Percentiles rank a stretch among this genome's conserved stretches.
Conservation (phyloP, 2,888 invertebrate genomes). For the Dromius quadrimaculatus region DNA sequence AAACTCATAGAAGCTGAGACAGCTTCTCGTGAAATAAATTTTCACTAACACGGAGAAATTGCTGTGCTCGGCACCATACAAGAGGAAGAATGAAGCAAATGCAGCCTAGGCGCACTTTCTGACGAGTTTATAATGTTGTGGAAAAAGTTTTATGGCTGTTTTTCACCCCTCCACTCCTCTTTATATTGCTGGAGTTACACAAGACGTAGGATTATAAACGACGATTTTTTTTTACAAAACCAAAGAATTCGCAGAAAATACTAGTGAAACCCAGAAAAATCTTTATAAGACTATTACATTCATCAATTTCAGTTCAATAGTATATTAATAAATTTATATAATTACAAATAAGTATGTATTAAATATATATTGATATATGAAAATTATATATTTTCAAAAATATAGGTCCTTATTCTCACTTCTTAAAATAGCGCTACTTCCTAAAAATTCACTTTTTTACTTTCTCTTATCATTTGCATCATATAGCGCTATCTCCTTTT, state of each 20-base stretch:
- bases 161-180: neutral
- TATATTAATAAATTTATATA: no score
- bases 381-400: no score
- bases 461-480: no score
- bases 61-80: constrained; percentile 3
- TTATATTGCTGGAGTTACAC: neutral
- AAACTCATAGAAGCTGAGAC: constrained; percentile 26
- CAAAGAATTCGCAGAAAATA: constrained; percentile 2
- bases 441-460: no score
- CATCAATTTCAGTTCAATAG: no score
- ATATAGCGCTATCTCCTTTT: no score
- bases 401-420: no score
- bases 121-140: constrained; percentile 45
- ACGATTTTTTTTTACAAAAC: constrained; percentile 34
- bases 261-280: no score
- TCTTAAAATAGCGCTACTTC: no score
- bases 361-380: no score
- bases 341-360: no score
- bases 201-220: constrained; percentile 23
- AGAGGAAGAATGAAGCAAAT: neutral
- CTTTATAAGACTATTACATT: no score
- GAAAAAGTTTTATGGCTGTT: constrained; percentile 33
- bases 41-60: constrained; percentile 41
- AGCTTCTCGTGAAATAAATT: constrained; percentile 32
- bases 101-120: constrained; percentile 3